Evolutionary conservation across 2,888 invertebrate species (phyloP).

Genomic region (Lithophane semibrunnea): DNA sequence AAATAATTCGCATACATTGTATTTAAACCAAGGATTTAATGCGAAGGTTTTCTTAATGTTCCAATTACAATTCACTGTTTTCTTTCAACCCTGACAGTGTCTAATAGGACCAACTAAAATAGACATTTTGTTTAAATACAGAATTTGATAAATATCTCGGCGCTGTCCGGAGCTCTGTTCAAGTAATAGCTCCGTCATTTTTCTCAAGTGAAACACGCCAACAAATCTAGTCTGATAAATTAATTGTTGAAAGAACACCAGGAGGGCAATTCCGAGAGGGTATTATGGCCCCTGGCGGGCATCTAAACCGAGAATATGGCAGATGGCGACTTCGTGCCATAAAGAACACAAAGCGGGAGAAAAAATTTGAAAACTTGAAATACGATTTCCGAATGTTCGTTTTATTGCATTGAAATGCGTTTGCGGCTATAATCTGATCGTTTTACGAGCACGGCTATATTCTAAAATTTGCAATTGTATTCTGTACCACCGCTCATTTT

Average conservation of each 20-base stretch:
- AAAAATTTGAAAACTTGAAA: conserved; percentile 81
- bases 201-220: conserved; percentile 46
- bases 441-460: conserved; percentile 79
- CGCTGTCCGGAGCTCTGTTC: conserved; percentile 29
- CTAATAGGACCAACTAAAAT: conserved; percentile 16
- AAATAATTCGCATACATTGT: background rate
- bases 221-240: conserved; percentile 63
- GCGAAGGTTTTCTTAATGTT: background rate
- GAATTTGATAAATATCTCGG: conserved; percentile 39
- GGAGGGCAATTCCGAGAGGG: conserved; percentile 68
- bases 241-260: conserved; percentile 69
- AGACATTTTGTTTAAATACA: conserved; percentile 23
- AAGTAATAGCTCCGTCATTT: conserved; percentile 57
- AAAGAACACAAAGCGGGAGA: conserved; percentile 60
- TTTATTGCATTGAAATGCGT: conserved; percentile 84
- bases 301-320: conserved; percentile 71
- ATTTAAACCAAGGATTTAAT: background rate
- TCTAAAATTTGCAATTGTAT: conserved; percentile 79
- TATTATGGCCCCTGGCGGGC: conserved; percentile 68
- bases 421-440: conserved; percentile 83
- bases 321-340: conserved; percentile 71
- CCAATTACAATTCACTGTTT: conserved; percentile 10
- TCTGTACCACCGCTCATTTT: conserved; percentile 72
- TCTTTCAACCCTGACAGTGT: conserved; percentile 11
- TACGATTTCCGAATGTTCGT: conserved; percentile 80